phyloP scores from a whole-genome alignment of 2,113 vertebrate species.

The Ursus arctos region DNA sequence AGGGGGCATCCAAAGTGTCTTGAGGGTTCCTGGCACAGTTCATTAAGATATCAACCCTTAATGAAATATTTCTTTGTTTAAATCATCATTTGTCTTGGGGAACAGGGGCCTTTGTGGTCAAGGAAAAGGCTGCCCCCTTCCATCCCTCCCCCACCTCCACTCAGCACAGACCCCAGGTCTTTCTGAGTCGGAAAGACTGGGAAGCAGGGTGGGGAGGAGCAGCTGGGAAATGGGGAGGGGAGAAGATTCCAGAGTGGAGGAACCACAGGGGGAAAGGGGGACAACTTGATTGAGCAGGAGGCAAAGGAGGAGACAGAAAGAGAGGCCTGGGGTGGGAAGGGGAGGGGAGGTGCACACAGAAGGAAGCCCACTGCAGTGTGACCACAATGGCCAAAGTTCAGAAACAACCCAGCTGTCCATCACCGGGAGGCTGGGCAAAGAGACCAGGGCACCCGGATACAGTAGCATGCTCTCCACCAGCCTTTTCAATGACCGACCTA shows the following conservation, averaged over 20 bases:
- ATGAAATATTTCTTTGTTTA: conserved; percentile 92
- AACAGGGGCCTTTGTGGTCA: conserved; percentile 69
- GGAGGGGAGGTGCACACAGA: background rate
- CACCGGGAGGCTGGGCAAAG: background rate
- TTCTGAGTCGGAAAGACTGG: conserved; percentile 29
- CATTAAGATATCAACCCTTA: conserved; percentile 91
- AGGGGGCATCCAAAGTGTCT: conserved; percentile 53
- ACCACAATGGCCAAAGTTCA: background rate
- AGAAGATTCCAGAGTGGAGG: conserved; percentile 25
- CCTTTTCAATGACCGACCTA: background rate
- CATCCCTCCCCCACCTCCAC: background rate
- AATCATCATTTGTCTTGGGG: conserved; percentile 88
- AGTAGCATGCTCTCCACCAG: background rate
- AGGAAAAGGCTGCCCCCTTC: conserved; percentile 71
- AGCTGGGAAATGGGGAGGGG: background rate
- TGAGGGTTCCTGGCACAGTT: conserved; percentile 89
- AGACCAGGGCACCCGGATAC: accelerated
- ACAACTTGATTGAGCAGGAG: background rate
- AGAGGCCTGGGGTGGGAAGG: background rate
- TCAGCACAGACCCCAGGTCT: background rate
- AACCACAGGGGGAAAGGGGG: background rate
- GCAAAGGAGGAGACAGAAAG: background rate
- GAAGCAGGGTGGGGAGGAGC: conserved; percentile 6
- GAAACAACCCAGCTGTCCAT: background rate
- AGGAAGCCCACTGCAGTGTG: background rate